Evolutionary conservation across 1,140 invertebrate genomes (phyloP), one percentile per base, ranked within the genome.

Genomic region (Camponotus vicinus): DNA sequence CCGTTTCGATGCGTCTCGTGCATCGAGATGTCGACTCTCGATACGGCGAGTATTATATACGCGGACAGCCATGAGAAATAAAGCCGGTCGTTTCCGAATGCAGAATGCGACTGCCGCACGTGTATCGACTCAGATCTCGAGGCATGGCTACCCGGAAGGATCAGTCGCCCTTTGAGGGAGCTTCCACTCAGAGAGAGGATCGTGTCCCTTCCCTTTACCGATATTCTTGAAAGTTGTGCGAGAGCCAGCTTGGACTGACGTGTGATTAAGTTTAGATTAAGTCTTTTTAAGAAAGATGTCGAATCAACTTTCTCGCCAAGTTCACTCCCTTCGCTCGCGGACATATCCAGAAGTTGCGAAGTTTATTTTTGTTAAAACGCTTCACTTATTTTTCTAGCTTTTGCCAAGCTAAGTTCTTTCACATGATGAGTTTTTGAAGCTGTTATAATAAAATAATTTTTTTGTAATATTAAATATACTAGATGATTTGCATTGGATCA

Each of bases 1-100:
- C 34, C 70, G 71, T 82, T 86, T 59, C 52, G 49, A 80, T 55
- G 80, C 83, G 66, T 85, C 80, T 85, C 82, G 85, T 34, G 67
- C 80, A 86, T 90, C 84, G 86, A 90, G 89, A 91, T 91, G 90
- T 86, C 89, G 89, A 42, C 61, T 55, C 59, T 37, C 75, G 89
- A 91, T 88, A 91, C 67, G 64, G 64, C 69, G 49, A 75, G 86
- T 77, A 66, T 86, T 88, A 82, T 76, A 55, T 59, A 85, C 77
- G 69, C 77, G 45, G 75, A 75, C 86, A 67, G 59, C 59, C 42
- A 75, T 70, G 66, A 27, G 27, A 87, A 86, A 66, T 77, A 49
- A 52, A 49, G 49, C 55, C 42, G 73, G 40, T 64, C 63, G 61
- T 71, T n/a, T 66, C 70, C 77, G 91, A 91, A 92, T 91, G 89